Base-by-base conservation (phyloP, 1,140 invertebrate species). In the Maconellicoccus hirsutus region DNA sequence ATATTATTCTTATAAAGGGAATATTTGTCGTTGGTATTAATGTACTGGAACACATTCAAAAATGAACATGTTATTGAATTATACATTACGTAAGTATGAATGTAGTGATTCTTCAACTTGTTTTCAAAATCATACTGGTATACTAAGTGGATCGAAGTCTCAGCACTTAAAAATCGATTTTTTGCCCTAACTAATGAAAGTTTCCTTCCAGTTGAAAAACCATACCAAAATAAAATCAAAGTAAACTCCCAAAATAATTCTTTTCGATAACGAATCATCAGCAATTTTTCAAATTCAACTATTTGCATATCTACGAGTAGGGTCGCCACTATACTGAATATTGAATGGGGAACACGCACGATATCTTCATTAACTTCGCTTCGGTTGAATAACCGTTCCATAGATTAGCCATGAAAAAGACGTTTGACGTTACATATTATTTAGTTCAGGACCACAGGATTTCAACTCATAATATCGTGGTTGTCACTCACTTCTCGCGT, bases 21-120 rank as follows among this genome's bases (percentile, higher is more conserved):
- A 66, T 66, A 66, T 66, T 66, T 66, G 25, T 66, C 61, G 61
- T 66, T 23, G 10, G 19, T 66, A 66, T 66, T 66, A 66, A 66
- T 66, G 61, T 66, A 66, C 61, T 66, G 61, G 61, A 66, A 66
- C 61, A 22, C 61, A 66, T 66, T 66, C 25, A 66, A 12, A 66
- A 66, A 66, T 66, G 61, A 66, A 66, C 25, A 66, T 66, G 14
- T 66, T 66, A 66, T 66, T 66, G 61, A 66, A 66, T 66, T 66
- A 66, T 66, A 66, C 25, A 4, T 12, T 4, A 3, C 61, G 61
- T 66, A 19, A 3, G n/a, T 4, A 52, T 14, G n/a, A 4, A 16
- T 12, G 61, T 23, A 23, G 61, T 14, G 61, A 66, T 26, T 19
- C 16, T 59, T 59, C 52, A 59, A 59, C 52, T 59, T 59, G n/a